phyloP scores from a whole-genome alignment of 2,888 invertebrate species.

The Ariolimax columbianus region DNA sequence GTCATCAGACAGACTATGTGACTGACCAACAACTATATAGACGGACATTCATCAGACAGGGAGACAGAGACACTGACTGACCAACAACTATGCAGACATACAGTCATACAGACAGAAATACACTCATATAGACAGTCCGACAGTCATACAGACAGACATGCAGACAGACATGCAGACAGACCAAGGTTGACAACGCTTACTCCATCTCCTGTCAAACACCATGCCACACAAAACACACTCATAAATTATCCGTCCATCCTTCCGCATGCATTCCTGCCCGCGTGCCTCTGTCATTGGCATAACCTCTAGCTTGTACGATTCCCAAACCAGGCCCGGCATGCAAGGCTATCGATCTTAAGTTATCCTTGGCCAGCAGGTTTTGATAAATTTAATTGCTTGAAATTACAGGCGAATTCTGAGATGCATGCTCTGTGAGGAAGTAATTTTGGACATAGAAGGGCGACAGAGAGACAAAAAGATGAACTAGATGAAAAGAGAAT shows the following conservation, averaged over 20 bases:
- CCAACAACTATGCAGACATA: too few species aligned
- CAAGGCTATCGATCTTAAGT: not conserved
- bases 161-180: too few species aligned
- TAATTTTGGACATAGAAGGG: slow-evolving; percentile 6
- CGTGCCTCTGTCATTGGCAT: not conserved
- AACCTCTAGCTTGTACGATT: not conserved
- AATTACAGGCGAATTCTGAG: slow-evolving; percentile 24
- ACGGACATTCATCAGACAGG: too few species aligned
- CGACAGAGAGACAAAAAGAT: not conserved
- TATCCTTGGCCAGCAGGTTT: not conserved
- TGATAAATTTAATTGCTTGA: slow-evolving; percentile 30
- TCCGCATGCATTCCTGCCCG: not conserved
- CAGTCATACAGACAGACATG: too few species aligned
- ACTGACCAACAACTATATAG: too few species aligned
- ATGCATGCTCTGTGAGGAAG: slow-evolving; percentile 4
- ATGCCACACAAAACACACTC: too few species aligned
- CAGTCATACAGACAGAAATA: too few species aligned
- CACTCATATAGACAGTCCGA: too few species aligned
- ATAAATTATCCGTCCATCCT: not conserved
- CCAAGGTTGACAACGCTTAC: not conserved
- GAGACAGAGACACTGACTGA: too few species aligned
- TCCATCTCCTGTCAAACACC: not conserved
- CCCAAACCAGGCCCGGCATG: not conserved
- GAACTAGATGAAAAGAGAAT: not conserved
- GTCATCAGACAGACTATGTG: too few species aligned